Conservation (phyloP, 2,113 vertebrate species). For the Vulpes vulpes region DNA sequence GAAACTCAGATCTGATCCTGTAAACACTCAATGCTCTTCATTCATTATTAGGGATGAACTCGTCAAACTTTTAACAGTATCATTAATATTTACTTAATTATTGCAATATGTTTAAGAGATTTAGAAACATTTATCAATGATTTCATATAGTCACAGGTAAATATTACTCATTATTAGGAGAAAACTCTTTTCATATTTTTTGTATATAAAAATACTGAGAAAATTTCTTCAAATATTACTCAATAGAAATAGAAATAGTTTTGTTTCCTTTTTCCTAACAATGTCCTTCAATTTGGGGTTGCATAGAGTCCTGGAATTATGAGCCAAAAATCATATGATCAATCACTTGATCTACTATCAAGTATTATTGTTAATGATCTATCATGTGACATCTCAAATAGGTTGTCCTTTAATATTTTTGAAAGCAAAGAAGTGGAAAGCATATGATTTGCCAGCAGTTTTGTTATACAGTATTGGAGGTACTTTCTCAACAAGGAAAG, state of each 20-base stretch:
- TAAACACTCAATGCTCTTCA: not conserved
- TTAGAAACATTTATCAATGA: not conserved
- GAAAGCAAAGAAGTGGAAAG: not conserved
- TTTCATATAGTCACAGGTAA: not conserved
- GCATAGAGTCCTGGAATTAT: not conserved
- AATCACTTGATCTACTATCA: not conserved
- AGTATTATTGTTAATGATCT: slow-evolving; percentile 14
- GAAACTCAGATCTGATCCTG: not conserved
- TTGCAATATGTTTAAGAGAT: not conserved
- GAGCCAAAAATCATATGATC: not conserved
- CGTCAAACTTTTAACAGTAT: not conserved
- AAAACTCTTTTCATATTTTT: not conserved
- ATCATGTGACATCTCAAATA: not conserved
- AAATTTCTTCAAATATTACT: not conserved
- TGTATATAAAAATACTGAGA: not conserved
- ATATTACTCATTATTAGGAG: not conserved
- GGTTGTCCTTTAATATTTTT: slow-evolving; percentile 17
- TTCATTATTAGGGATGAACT: not conserved
- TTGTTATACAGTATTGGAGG: not conserved
- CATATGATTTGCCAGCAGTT: not conserved
- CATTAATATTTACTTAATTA: not conserved
- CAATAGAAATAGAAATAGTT: not conserved
- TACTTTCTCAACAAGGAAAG: not conserved
- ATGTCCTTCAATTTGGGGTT: not conserved
- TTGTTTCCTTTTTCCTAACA: not conserved